phyloP scores from a whole-genome alignment of 2,888 invertebrate genomes.

The Sympetrum striolatum region DNA sequence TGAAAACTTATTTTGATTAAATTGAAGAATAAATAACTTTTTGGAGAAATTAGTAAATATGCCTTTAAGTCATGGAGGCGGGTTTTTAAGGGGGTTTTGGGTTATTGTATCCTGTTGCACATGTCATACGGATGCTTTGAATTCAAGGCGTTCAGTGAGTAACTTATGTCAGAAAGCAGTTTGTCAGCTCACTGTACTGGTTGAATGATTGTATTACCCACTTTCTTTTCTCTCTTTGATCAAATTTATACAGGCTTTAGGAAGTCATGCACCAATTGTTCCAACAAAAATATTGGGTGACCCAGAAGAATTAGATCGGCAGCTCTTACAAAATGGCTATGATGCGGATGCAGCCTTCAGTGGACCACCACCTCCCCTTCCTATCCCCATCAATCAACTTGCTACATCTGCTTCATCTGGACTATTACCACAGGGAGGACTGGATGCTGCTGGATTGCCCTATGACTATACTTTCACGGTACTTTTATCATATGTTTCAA shows the following conservation, averaged over 20 bases:
- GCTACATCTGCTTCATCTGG: slow-evolving; percentile 57
- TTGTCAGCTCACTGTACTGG: slow-evolving; percentile 50
- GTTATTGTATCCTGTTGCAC: too few species aligned
- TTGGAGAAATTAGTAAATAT: too few species aligned
- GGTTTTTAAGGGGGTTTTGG: too few species aligned
- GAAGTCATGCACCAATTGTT: slow-evolving; percentile 84
- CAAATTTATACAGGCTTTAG: slow-evolving; percentile 64
- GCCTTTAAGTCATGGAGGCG: too few species aligned
- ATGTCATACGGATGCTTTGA: too few species aligned
- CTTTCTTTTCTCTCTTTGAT: slow-evolving; percentile 15
- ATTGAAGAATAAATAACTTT: too few species aligned
- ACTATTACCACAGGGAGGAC: background rate
- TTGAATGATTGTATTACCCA: background rate
- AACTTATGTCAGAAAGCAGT: slow-evolving; percentile 54
- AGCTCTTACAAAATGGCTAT: slow-evolving; percentile 81
- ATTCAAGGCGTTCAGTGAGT: too few species aligned
- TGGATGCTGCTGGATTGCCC: background rate
- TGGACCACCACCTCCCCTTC: slow-evolving; percentile 53
- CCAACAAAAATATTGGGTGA: slow-evolving; percentile 88
- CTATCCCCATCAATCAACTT: background rate
- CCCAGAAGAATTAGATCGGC: slow-evolving; percentile 84
- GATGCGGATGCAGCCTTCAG: slow-evolving; percentile 59
- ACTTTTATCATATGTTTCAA: background rate
- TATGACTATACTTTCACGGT: slow-evolving; percentile 46
- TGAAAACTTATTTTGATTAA: too few species aligned